Base-by-base conservation (phyloP, 2,797 vertebrate species). In the Rhynchonycteris naso region DNA sequence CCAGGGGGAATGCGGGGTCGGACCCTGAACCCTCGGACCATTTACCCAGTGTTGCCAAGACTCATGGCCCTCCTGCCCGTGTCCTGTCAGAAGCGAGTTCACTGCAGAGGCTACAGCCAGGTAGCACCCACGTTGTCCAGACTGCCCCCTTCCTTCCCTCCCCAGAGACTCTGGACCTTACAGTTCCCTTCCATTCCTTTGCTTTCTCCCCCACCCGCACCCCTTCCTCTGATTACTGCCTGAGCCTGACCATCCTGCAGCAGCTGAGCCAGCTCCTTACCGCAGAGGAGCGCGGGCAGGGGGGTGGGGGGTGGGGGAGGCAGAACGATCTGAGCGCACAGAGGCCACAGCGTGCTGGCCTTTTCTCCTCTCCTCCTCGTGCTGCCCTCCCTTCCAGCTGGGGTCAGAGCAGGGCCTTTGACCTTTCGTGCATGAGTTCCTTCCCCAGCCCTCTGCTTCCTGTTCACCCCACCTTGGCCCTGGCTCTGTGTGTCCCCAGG, bases 41-140 rank as follows among this genome's bases (percentile, higher is more conserved):
- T 99, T 95, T 99, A 98, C 96, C 99, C 99, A 0, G 98, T 99
- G 91, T 87, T 99, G 95, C 98, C 99, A 0, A 98, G 93, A 3
- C 97, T 99, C 94, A 98, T 99, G 0, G 99, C 99, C 97, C 99
- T 99, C 85, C 98, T 99, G 92, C 99, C 99, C 0, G 66, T 97
- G 50, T 98, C 96, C 85, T 99, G 98, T 97, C 98, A 76, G 76
- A 98, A 98, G 83, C 98, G 98, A 96, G 97, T 99, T 4, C 98
- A 98, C 98, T 99, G 98, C 2, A 91, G 98, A 69, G 98, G 98
- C 8, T 96, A 87, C 4, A 97, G 98, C 96, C 86, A 93, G 91
- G 95, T 95, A 90, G 30, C 11, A 10, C 63, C 33, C 30, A 1
- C 24, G 21, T 59, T 22, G 18, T 54, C 54, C 28, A 59, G 14